Base-by-base conservation (phyloP, 2,113 vertebrate species). In the Danionella cerebrum region DNA sequence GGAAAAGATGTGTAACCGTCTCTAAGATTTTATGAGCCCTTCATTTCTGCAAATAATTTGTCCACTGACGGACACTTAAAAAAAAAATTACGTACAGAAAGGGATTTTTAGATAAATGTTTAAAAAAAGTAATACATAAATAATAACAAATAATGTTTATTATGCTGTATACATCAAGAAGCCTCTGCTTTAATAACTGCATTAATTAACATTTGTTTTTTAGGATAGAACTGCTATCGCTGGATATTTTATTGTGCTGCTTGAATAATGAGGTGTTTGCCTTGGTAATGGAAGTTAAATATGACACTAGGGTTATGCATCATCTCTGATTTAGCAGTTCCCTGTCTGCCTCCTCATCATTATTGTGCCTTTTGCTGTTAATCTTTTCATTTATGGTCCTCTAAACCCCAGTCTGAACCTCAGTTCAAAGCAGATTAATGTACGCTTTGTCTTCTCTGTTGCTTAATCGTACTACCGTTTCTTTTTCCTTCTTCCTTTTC, bases 401-500 rank as follows among this genome's bases (percentile, higher is more conserved):
- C 64, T 13, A 52, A 60, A 73, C 66, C 21, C 45, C 33, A 70
- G 71, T 21, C 71, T 52, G 55, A 78, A 67, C 71, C 65, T 68
- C 67, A 60, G 69, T 70, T 21, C 51, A 63, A 57, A 76, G 58
- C 52, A 71, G 71, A 82, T 58, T 77, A 80, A 79, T 75, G 77
- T 71, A 48, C 51, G 63, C 67, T 72, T 33, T 51, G 52, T 51
- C 6, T 9, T 4, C 4, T 62, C 41, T 80, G 64, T 67, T 57
- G 25, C 80, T 80, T 80, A 67, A 80, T 81, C 58, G 70, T 45
- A 25, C 57, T 16, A 59, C 60, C 62, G 54, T 72, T 79, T 83
- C 78, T 78, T 75, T 57, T 41, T 10, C n/a, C n/a, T n/a, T n/a
- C 22, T 39, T 16, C 29, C 38, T 35, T 29, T 62, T 36, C 13